Base-by-base conservation (phyloP, 1,140 invertebrate species). In the Megalopta genalis region DNA sequence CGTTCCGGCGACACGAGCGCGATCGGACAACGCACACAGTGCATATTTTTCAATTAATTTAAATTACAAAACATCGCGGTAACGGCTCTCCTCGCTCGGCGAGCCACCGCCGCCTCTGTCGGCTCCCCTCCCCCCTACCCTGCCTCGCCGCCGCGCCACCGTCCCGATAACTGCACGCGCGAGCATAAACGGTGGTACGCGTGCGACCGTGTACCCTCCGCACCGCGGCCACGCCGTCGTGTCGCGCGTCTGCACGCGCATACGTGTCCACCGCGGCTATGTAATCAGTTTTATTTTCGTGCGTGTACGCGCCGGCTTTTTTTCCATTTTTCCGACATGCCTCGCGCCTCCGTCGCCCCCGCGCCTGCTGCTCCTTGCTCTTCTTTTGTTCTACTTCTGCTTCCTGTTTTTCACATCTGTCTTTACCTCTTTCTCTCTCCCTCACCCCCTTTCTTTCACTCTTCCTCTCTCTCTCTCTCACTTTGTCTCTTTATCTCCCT, bases 1-100 rank as follows among this genome's bases (percentile, higher is more conserved):
- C 81, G 65, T 80, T 59, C 71, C 66, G 68, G 52, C 42, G 82
- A 86, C 86, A 83, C 81, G 80, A 76, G 83, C 87, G 83, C 88
- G 86, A 90, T 90, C 86, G 82, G 87, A 91, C 88, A 90, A 90
- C 90, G 89, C 85, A 86, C 84, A 91, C 87, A 89, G 87, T 90
- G 90, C 90, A 91, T 91, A 92, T 92, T 92, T 92, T 92, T 91
- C 91, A 90, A 91, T 91, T 92, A 91, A 92, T 92, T 91, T 91
- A 90, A 92, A 91, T 92, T 90, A 90, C 90, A 91, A 91, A 91
- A 90, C 87, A 91, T 91, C 89, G 89, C 86, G 83, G 89, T 89
- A 90, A 90, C 85, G 88, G 76, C 82, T 63, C 71, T 62, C 83
- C 64, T 62, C 83, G 32, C 32, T 4, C 32, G 32, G 32, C 32